Percentiles rank a stretch among this genome's conserved stretches.
phyloP scores from a whole-genome alignment of 1,140 invertebrate genomes.

The Augochlora pura region DNA sequence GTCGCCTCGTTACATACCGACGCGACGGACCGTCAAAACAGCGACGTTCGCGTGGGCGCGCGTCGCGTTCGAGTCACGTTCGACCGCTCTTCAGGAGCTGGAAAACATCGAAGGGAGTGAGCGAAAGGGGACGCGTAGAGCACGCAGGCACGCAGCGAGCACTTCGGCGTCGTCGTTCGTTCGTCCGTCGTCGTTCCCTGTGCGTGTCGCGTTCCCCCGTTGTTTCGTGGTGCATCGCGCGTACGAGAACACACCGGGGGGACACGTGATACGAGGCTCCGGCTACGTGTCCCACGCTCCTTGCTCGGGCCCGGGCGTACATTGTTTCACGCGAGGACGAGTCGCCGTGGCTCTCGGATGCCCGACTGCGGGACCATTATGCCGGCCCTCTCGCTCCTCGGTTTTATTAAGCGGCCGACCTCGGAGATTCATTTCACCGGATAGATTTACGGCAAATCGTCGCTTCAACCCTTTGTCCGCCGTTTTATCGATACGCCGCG shows the following conservation, averaged over 20 bases:
- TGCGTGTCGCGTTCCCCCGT: not conserved
- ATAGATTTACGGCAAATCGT: too few relatives aligned
- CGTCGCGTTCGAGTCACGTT: slow-evolving; percentile 43
- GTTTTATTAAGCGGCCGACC: too few relatives aligned
- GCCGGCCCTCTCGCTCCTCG: too few relatives aligned
- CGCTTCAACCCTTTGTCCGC: too few relatives aligned
- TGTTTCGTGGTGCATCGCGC: not conserved
- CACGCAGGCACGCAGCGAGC: slow-evolving; percentile 10
- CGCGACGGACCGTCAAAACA: slow-evolving; percentile 19
- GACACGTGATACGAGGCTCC: slow-evolving; percentile 45
- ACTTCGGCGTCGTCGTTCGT: too few relatives aligned
- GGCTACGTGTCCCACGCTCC: slow-evolving; percentile 36
- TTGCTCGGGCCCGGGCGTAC: not conserved
- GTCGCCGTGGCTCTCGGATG: not conserved
- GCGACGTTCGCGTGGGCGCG: not conserved
- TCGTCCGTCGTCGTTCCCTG: slow-evolving; percentile 1
- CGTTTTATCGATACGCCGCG: too few relatives aligned
- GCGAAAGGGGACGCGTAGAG: slow-evolving; percentile 3
- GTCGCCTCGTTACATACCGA: not conserved
- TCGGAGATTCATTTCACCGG: too few relatives aligned
- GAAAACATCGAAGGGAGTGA: slow-evolving; percentile 12
- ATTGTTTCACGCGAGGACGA: slow-evolving; percentile 32
- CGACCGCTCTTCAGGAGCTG: slow-evolving; percentile 19
- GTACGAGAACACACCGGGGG: slow-evolving; percentile 19
- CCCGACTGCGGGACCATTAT: not conserved